phyloP scores from a whole-genome alignment of 2,797 vertebrate species.

The Crypturellus tataupa region DNA sequence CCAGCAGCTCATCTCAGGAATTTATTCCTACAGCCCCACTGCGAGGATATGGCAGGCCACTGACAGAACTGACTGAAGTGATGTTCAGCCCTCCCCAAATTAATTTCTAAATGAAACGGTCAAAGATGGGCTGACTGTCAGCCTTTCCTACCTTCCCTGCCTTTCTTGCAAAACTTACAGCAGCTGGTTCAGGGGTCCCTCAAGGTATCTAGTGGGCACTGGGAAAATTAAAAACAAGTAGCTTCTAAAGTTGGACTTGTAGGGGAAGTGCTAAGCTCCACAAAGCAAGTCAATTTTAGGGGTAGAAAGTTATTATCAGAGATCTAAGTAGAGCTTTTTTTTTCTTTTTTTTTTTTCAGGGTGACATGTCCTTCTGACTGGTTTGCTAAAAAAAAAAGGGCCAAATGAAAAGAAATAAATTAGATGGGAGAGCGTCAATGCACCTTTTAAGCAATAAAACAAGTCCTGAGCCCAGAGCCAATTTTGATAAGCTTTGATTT shows the following conservation, averaged over 20 bases:
- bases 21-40: background rate
- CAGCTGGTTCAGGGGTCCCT: background rate
- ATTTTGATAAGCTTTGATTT: slow-evolving; percentile 61
- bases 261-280: background rate
- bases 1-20: background rate
- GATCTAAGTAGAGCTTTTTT: background rate
- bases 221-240: slow-evolving; percentile 11
- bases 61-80: background rate
- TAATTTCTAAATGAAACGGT: background rate
- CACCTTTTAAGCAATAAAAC: slow-evolving; percentile 52
- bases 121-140: background rate
- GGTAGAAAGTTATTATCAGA: slow-evolving; percentile 25
- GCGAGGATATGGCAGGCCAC: background rate
- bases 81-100: background rate
- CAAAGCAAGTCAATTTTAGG: slow-evolving; percentile 29
- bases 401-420: slow-evolving; percentile 37
- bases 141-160: background rate
- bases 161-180: background rate
- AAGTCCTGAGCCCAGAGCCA: slow-evolving; percentile 26
- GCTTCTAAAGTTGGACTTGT: slow-evolving; percentile 4
- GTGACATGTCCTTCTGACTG: slow-evolving; percentile 21
- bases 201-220: background rate
- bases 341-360: background rate
- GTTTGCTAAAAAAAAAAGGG: background rate
- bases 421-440: slow-evolving; percentile 29